phyloP scores from a whole-genome alignment of 2,797 vertebrate species.

The Leucoraja ocellata region DNA sequence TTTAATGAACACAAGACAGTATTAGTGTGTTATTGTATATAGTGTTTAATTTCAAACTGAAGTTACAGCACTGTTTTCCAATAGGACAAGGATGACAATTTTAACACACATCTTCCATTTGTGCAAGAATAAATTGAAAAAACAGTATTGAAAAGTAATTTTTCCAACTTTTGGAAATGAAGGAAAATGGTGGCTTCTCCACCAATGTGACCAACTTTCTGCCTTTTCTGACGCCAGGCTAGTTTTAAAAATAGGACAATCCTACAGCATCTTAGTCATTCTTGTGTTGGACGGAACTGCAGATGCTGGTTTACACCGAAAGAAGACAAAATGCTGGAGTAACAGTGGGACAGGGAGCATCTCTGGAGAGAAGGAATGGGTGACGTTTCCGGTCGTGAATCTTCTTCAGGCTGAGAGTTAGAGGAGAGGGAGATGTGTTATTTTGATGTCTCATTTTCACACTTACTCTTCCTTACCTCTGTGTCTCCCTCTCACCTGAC shows the following conservation, averaged over 20 bases:
- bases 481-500: too few species aligned
- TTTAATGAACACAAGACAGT: not conserved
- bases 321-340: too few species aligned
- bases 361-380: too few species aligned
- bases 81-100: not conserved
- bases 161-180: not conserved
- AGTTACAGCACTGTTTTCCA: not conserved
- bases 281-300: not conserved
- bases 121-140: not conserved
- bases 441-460: too few species aligned
- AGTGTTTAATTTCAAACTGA: constrained; percentile 29
- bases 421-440: too few species aligned
- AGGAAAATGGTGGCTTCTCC: not conserved
- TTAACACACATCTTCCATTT: not conserved
- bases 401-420: too few species aligned
- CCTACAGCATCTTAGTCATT: not conserved
- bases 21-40: constrained; percentile 28
- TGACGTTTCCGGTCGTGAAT: too few species aligned
- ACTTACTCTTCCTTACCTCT: too few species aligned
- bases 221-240: not conserved
- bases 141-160: not conserved
- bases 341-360: too few species aligned
- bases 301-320: too few species aligned
- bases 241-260: not conserved
- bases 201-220: not conserved